phyloP scores from a whole-genome alignment of 2,113 vertebrate species.

The Psephotus haematonotus region DNA sequence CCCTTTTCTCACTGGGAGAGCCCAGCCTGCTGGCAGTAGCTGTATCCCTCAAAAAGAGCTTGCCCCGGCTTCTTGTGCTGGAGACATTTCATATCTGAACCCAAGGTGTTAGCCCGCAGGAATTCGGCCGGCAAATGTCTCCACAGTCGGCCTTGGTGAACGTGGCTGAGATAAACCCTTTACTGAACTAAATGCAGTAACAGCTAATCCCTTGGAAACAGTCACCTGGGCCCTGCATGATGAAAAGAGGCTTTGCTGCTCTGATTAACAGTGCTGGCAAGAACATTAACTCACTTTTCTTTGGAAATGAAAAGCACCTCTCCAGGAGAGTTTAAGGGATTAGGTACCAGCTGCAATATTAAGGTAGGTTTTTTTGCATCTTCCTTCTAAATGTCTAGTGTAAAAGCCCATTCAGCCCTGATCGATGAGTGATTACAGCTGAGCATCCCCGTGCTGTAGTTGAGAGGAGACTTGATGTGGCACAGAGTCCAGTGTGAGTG shows the following conservation, averaged over 20 bases:
- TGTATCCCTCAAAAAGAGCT: not conserved
- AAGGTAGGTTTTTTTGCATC: conserved; percentile 13
- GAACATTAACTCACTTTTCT: conserved; percentile 1
- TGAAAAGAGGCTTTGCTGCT: conserved; percentile 69
- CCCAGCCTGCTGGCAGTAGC: not conserved
- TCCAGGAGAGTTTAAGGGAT: not conserved
- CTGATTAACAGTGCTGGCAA: conserved; percentile 18
- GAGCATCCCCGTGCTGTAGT: rapidly evolving
- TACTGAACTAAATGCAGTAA: conserved; percentile 70
- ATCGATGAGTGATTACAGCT: not conserved
- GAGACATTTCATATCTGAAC: not conserved
- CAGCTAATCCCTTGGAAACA: conserved; percentile 65
- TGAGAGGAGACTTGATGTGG: not conserved
- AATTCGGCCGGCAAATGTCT: not conserved
- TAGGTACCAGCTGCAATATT: not conserved
- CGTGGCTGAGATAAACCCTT: conserved; percentile 65
- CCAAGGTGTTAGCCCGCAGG: not conserved
- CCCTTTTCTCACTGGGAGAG: not conserved
- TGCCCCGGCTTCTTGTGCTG: not conserved
- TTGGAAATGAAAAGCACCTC: conserved; percentile 35
- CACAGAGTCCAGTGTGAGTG: rapidly evolving
- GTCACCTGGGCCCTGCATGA: conserved; percentile 56
- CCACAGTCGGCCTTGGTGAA: not conserved
- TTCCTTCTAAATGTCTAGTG: not conserved
- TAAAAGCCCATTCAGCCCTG: not conserved